Percentiles rank a stretch among this genome's conserved stretches.
phyloP scores from a whole-genome alignment of 2,797 vertebrate genomes.

The Ceryle rudis region DNA sequence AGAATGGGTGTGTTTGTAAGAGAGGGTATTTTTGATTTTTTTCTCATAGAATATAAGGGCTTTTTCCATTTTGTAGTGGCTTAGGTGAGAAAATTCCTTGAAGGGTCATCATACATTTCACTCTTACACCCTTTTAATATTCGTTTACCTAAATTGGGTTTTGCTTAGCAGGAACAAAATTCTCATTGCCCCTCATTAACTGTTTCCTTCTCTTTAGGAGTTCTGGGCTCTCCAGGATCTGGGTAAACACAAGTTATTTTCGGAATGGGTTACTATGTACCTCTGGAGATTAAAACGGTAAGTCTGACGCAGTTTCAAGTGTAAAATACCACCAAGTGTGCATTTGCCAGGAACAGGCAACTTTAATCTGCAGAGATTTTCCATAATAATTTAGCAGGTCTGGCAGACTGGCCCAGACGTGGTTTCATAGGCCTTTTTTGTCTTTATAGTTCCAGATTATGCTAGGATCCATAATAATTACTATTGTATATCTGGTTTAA shows the following conservation, averaged over 20 bases:
- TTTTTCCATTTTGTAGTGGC: not conserved
- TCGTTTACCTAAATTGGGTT: not conserved
- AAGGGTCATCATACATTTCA: not conserved
- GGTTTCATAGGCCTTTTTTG: not conserved
- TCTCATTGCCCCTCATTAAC: not conserved
- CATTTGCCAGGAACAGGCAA: not conserved
- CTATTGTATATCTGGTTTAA: not conserved
- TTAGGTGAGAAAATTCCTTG: not conserved
- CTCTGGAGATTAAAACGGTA: conserved; percentile 77
- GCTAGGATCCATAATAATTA: not conserved
- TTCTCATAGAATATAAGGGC: not conserved
- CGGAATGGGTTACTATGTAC: conserved; percentile 81
- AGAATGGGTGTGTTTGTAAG: not conserved
- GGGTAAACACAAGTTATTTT: conserved; percentile 77
- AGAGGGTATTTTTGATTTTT: not conserved
- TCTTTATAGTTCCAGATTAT: not conserved
- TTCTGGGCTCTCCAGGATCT: conserved; percentile 82
- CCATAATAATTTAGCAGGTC: not conserved
- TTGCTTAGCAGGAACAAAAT: not conserved
- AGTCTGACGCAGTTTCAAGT: not conserved
- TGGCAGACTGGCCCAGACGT: not conserved
- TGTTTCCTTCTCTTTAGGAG: conserved; percentile 65
- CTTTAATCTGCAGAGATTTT: not conserved
- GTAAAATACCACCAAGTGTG: not conserved
- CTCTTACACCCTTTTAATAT: not conserved